Evolutionary conservation across 2,888 invertebrate species (phyloP), one percentile per base, ranked within the genome.

Genomic region (Sthenelais limicola): DNA sequence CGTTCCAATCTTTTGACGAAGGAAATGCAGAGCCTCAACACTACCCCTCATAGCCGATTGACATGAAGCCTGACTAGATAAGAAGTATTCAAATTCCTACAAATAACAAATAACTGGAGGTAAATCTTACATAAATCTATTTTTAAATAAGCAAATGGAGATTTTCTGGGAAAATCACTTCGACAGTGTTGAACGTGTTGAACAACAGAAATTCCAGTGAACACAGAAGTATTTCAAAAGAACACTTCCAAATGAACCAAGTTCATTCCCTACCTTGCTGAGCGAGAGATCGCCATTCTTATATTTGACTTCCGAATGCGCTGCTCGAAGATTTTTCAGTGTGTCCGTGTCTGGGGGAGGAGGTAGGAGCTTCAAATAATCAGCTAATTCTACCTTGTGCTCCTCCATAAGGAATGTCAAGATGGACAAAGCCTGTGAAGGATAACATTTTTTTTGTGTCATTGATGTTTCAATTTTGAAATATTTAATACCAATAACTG

Each of bases 301-400:
- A 72, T 80, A 81, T 62, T 82, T 80, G 33, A 82, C 72, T 68
- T 77, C 77, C 7, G 77, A 76, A 71, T 82, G 80, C n/a, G 48
- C 30, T 7, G 18, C 18, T n/a, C 52, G 32, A 18, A 62, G 47
- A n/a, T 75, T 71, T 5, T 73, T 54, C 32, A 82, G 80, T 24
- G 66, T 70, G 2, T 76, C 73, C 32, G 71, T 69, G 21, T 78
- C 77, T 21, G 85, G 84, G 68, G 85, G 82, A n/a, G 83, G 82
- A 62, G 84, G 84, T 30, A 86, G 76, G 7, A 73, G 68, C 0
- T 74, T 69, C 30, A 85, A 80, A 9, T 78, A 75, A 0, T 73
- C 69, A 18, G 70, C 54, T 47, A 85, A 76, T 1, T 71, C 70
- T 9, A 58, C 72, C 7, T 67, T 71, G 26, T 82, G 82, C 58